Evolutionary conservation across 2,888 invertebrate genomes (phyloP).

Genomic region (Cosmopolites sordidus): DNA sequence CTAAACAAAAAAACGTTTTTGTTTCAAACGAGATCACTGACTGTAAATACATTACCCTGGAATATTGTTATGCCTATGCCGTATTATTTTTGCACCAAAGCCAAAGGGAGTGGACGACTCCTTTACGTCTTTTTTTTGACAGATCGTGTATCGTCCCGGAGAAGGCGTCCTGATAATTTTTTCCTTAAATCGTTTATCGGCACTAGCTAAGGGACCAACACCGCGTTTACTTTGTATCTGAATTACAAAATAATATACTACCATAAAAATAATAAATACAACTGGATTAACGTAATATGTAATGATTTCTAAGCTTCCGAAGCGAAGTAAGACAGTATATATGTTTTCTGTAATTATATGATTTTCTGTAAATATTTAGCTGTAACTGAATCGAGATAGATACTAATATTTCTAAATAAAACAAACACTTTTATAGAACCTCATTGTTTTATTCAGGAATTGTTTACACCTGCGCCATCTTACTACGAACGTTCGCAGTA

Average conservation of each 20-base stretch:
- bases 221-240: conserved; percentile 40
- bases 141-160: conserved; percentile 38
- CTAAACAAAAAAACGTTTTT: conserved; percentile 36
- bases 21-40: too few relatives aligned
- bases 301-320: too few relatives aligned
- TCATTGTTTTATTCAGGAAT: too few relatives aligned
- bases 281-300: background rate
- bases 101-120: conserved; percentile 36
- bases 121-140: conserved; percentile 26
- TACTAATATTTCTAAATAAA: background rate
- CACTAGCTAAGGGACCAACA: conserved; percentile 38
- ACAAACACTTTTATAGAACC: too few relatives aligned
- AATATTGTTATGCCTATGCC: conserved; percentile 23
- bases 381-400: background rate
- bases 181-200: conserved; percentile 36
- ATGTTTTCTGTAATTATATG: too few relatives aligned
- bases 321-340: too few relatives aligned
- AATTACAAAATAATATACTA: conserved; percentile 10
- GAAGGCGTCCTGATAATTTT: conserved; percentile 38
- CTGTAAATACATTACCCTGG: conserved; percentile 37
- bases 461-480: too few relatives aligned
- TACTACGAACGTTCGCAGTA: too few relatives aligned
- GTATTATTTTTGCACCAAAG: conserved; percentile 18
- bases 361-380: too few relatives aligned
- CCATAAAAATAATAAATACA: background rate